Percentiles rank a stretch among this genome's conserved stretches.
phyloP scores from a whole-genome alignment of 2,888 invertebrate genomes.

The Limnephilus marmoratus region DNA sequence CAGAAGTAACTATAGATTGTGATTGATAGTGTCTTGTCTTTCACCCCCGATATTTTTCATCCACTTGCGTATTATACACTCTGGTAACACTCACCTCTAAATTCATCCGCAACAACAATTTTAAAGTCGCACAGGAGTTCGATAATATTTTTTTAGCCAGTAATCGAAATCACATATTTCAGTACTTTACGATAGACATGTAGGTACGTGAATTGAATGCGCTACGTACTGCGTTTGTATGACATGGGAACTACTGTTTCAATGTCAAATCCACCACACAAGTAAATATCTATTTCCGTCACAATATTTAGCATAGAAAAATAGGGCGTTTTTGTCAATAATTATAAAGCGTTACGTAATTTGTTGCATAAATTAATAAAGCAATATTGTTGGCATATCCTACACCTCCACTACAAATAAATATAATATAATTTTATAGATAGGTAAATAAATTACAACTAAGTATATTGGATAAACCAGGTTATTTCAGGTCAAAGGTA shows the following conservation, averaged over 20 bases:
- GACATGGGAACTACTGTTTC: neutral
- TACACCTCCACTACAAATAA: neutral
- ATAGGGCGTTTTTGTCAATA: no score
- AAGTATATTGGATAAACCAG: neutral
- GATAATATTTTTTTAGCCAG: no score
- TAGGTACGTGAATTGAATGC: neutral
- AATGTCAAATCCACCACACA: neutral
- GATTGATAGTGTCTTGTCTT: neutral
- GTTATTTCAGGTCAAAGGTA: neutral
- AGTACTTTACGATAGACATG: neutral
- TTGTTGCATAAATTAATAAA: neutral
- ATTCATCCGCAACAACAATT: no score
- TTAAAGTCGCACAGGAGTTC: no score
- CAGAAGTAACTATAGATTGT: neutral
- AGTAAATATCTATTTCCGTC: neutral
- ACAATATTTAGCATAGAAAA: neutral
- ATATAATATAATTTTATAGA: neutral
- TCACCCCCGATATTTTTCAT: neutral
- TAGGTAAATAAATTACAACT: neutral
- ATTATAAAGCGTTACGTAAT: neutral
- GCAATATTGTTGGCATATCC: neutral
- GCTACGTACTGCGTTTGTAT: neutral
- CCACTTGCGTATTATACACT: neutral
- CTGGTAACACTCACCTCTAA: no score
- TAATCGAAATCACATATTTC: neutral